Base-by-base conservation (phyloP, 2,888 invertebrate species). In the Zeuzera pyrina region DNA sequence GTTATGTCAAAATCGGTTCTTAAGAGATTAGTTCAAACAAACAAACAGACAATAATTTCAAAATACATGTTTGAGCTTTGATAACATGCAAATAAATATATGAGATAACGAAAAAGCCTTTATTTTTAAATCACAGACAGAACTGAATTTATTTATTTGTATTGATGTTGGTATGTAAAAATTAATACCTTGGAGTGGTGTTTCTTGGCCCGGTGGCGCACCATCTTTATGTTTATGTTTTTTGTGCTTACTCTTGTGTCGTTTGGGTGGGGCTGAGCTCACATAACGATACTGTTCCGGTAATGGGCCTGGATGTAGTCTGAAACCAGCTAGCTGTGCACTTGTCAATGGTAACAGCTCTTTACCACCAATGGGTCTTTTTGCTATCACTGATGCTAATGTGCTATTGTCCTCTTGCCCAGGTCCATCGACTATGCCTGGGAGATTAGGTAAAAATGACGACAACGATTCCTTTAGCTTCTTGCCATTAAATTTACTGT, bases 401-500 rank as follows among this genome's bases (percentile, higher is more conserved):
- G 96, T 95, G 76, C 97, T 97, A 64, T 88, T 92, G 53, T 91
- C 91, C 58, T 87, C 87, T 36, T 94, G 86, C 71, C 94, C 97
- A 39, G 97, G 96, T 15, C 94, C 92, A 78, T 98, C 98, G 45
- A 97, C 91, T 43, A 95, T 95, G 12, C 98, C 97, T 31, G 98
- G 98, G 34, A 98, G 85, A 68, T 94, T 95, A 12, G 97, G 97
- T 42, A 98, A 85, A 74, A 98, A 98, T 8, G 97, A 95, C 23
- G 97, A 96, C 36, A 98, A 79, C 35, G 96, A 95, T 71, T 98
- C 97, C 67, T 97, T 94, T 10, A 95, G 87, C 78, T 97, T 97
- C 64, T 97, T 96, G 31, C 96, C 97, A 84, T 95, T 97, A 81
- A 97, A 97, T 87, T 97, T 98, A 79, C 94, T 97, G 74, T 97